Evolutionary conservation across 1,140 invertebrate species (phyloP).

Genomic region (Meteorus sp.): DNA sequence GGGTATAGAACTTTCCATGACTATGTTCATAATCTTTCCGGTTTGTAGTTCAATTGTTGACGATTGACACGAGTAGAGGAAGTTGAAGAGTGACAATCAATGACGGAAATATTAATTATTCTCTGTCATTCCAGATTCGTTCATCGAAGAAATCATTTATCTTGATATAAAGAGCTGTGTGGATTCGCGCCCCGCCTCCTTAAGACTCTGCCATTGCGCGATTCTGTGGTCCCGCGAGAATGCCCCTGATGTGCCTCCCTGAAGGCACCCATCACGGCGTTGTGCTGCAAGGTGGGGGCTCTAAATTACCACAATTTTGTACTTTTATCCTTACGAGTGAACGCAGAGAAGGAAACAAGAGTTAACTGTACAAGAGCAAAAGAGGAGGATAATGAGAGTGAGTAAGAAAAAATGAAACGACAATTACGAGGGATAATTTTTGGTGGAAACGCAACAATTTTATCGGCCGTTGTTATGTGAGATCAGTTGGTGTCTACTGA

Average conservation of each 20-base stretch:
- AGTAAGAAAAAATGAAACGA: conserved; percentile 37
- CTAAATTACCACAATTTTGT: conserved; percentile 57
- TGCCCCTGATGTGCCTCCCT: conserved; percentile 31
- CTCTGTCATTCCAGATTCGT: neutral
- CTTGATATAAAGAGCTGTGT: neutral
- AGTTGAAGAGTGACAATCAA: too few relatives aligned
- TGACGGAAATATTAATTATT: too few relatives aligned
- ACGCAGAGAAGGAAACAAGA: too few relatives aligned
- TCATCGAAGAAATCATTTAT: too few relatives aligned
- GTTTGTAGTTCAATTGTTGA: too few relatives aligned
- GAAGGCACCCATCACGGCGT: conserved; percentile 30
- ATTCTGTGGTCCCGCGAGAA: conserved; percentile 22
- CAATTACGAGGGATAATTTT: conserved; percentile 51
- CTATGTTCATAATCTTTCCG: too few relatives aligned
- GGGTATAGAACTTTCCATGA: too few relatives aligned
- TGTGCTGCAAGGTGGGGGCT: conserved; percentile 37
- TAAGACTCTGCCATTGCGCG: conserved; percentile 18
- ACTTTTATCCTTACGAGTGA: conserved; percentile 44
- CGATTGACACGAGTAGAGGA: too few relatives aligned
- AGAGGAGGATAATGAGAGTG: conserved; percentile 10
- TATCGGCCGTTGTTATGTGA: conserved; percentile 55
- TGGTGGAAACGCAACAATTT: conserved; percentile 58
- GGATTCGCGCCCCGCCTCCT: conserved; percentile 5
- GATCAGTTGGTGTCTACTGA: conserved; percentile 56
- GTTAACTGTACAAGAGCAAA: too few relatives aligned